Evolutionary conservation across 2,113 vertebrate species (phyloP), one percentile per base, ranked within the genome.

Genomic region (Apeltes quadracus): DNA sequence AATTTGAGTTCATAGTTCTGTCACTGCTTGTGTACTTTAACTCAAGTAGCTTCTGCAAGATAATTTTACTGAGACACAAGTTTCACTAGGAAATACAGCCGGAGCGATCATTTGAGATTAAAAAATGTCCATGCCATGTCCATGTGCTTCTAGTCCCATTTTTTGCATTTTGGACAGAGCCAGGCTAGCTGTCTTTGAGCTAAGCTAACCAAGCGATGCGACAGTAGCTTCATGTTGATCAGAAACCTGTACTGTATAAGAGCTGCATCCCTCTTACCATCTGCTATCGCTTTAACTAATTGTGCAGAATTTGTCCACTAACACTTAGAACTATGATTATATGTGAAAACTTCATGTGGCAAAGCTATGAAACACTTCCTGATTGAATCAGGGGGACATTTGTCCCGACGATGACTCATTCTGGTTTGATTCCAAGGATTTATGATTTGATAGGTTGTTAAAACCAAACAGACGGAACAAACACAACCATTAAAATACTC

Each of bases 341-440:
- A 22, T 39, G 8, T 23, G 36, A 39, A 15, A 57, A 51, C 34
- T 3, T 10, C 38, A 25, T 34, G 5, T 51, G 15, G 18, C 34
- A 41, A 16, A 63, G 22, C 56, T 50, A 20, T 29, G 34, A 15
- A 38, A 34, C 13, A 54, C 76, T 62, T 73, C 39, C 22, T 67
- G 18, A 67, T 48, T 78, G 36, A 56, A 74, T 63, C 41, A 57
- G 8, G 22, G 55, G 7, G 1, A n/a, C 36, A 27, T 51, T 57
- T 3, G 2, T 0, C n/a, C 14, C 1, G 14, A 64, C 68, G 25
- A 7, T 61, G n/a, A 51, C 20, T 51, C 36, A 64, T 5, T 72
- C 46, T 54, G 16, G 25, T 34, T 72, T 51, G 10, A 61, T 46
- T 61, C 20, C 39, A 41, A n/a, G 62, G 36, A 23, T 56, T 1